A percentile compares a stretch with the other conserved stretches of the same genome.
Evolutionary conservation across 1,140 invertebrate genomes (phyloP).

Genomic region (Cyrtorhinus lividipennis): DNA sequence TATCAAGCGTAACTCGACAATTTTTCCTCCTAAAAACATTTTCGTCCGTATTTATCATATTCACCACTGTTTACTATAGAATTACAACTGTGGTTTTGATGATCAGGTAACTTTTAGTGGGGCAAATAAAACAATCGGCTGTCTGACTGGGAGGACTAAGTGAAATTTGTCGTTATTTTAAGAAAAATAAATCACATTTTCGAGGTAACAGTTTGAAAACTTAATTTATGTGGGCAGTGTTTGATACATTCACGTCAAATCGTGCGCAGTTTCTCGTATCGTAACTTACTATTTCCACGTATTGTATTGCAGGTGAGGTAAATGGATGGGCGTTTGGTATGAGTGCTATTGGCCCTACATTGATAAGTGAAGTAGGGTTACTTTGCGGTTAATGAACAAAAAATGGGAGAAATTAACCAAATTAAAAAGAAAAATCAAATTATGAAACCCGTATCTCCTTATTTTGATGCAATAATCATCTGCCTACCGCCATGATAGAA

Average conservation of each 20-base stretch:
- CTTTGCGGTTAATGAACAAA: no score
- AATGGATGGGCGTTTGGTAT: conserved; percentile 12
- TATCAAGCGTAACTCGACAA: no score
- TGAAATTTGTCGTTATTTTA: conserved; percentile 10
- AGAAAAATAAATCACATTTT: conserved; percentile 20
- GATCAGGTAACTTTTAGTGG: not conserved
- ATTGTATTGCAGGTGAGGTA: not conserved
- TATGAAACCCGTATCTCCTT: no score
- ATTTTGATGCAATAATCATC: no score
- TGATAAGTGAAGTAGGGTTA: no score
- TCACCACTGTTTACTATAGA: no score
- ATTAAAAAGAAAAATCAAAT: no score
- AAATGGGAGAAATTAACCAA: no score
- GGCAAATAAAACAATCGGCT: not conserved
- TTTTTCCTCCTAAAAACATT: no score
- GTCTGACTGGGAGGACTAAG: conserved; percentile 1
- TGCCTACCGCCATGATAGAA: no score
- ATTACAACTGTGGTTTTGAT: not conserved
- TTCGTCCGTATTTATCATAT: no score
- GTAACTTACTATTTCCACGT: not conserved
- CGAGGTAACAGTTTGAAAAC: conserved; percentile 21
- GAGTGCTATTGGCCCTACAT: conserved; percentile 4
- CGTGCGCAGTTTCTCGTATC: conserved; percentile 3
- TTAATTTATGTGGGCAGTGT: conserved; percentile 20
- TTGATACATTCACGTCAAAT: conserved; percentile 13